A percentile compares a stretch with the other conserved stretches of the same genome.
Evolutionary conservation across 2,113 vertebrate genomes (phyloP).

Genomic region (Spea multiplicata): DNA sequence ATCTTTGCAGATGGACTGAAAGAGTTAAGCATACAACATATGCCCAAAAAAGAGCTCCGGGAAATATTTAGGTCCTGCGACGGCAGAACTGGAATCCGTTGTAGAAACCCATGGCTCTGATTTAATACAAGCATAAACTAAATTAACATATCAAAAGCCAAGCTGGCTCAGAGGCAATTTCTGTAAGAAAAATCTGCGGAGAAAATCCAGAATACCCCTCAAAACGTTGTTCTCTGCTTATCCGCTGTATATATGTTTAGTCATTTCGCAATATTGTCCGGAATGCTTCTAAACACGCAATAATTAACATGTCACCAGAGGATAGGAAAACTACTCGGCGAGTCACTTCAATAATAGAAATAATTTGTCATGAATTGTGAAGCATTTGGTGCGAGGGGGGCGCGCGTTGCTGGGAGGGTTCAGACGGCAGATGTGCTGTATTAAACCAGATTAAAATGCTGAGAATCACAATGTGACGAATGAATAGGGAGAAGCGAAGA

Average conservation of each 20-base stretch:
- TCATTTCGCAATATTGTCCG: neutral
- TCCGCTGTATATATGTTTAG: too few species aligned
- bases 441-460: neutral
- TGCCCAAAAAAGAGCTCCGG: too few species aligned
- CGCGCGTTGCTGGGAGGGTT: neutral
- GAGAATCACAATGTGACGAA: too few species aligned
- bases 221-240: neutral
- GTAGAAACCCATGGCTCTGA: neutral
- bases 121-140: neutral
- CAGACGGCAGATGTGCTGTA: neutral
- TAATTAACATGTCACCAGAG: constrained; percentile 7
- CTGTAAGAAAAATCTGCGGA: neutral
- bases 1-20: too few species aligned
- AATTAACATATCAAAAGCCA: neutral
- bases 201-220: neutral
- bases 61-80: too few species aligned
- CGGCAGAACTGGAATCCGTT: neutral
- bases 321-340: neutral
- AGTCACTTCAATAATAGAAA: neutral
- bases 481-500: too few species aligned
- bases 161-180: neutral
- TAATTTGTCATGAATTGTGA: neutral
- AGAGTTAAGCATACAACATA: too few species aligned
- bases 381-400: neutral
- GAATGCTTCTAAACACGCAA: neutral